Evolutionary conservation across 2,113 vertebrate genomes (phyloP).

Genomic region (Dasyurus viverrinus): DNA sequence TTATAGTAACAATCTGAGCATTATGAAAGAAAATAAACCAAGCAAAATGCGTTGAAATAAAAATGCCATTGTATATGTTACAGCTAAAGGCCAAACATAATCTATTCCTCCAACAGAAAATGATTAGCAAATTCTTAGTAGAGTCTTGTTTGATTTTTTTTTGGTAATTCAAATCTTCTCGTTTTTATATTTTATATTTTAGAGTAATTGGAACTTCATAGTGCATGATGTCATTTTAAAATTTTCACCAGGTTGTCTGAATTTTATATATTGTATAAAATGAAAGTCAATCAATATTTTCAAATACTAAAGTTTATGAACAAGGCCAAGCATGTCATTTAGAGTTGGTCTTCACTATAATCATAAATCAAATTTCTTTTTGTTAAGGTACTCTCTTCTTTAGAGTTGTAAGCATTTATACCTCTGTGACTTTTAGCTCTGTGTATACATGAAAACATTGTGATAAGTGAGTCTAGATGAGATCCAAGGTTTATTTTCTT

Average conservation of each 20-base stretch:
- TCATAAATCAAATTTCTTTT: conserved; percentile 27
- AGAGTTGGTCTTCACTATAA: conserved; percentile 25
- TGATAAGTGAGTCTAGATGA: neutral
- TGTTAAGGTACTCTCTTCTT: conserved; percentile 13
- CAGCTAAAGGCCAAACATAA: neutral
- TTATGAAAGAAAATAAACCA: conserved; percentile 22
- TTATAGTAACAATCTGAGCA: conserved; percentile 42
- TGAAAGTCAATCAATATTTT: conserved; percentile 20
- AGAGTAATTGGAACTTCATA: neutral
- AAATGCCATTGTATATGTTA: conserved; percentile 4
- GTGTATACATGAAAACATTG: neutral
- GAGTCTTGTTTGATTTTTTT: conserved; percentile 31
- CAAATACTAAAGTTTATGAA: neutral
- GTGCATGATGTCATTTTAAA: conserved; percentile 27
- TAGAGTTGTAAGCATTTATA: neutral
- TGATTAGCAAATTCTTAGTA: conserved; percentile 38
- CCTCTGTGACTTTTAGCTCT: neutral
- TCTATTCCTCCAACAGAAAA: neutral
- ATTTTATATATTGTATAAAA: conserved; percentile 35
- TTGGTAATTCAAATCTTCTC: conserved; percentile 20
- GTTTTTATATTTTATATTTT: conserved; percentile 48
- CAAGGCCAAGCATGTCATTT: conserved; percentile 15
- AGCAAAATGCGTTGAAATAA: conserved; percentile 40
- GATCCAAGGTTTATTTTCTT: conserved; percentile 17
- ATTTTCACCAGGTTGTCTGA: conserved; percentile 40